Conservation (phyloP, 2,113 vertebrate species). For the Crocuta crocuta region DNA sequence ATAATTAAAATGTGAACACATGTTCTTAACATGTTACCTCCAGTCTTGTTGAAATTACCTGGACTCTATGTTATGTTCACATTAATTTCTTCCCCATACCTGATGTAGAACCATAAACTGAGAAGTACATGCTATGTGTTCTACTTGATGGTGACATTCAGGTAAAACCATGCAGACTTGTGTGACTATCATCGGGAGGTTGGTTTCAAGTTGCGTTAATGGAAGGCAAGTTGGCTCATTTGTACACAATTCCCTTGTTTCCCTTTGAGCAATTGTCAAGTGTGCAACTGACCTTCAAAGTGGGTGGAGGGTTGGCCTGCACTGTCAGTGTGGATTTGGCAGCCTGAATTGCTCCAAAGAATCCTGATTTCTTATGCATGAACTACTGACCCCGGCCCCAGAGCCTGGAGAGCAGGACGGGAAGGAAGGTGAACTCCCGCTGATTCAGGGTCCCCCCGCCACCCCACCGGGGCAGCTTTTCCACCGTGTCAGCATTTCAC, state of each 20-base stretch:
- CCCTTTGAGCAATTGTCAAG: constrained; percentile 56
- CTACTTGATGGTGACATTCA: neutral
- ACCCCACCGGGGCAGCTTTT: neutral
- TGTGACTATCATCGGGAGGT: neutral
- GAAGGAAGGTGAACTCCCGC: constrained; percentile 59
- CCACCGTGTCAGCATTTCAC: constrained; percentile 38
- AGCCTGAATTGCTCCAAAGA: constrained; percentile 65
- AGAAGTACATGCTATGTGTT: neutral
- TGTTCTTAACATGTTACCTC: neutral
- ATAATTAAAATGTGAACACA: neutral
- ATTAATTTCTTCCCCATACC: neutral
- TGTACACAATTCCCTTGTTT: neutral
- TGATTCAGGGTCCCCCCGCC: constrained; percentile 46
- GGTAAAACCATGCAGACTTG: neutral
- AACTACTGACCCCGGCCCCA: constrained; percentile 43
- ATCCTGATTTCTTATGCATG: constrained; percentile 78
- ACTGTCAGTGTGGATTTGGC: constrained; percentile 67
- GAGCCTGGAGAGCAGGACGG: neutral
- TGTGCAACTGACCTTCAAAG: constrained; percentile 44
- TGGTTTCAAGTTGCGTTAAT: neutral
- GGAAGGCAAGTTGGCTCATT: neutral
- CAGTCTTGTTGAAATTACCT: neutral
- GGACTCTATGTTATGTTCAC: neutral
- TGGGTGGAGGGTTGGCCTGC: neutral
- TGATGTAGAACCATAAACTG: neutral